phyloP scores from a whole-genome alignment of 2,113 vertebrate species.

The Colistium nudipinnis region DNA sequence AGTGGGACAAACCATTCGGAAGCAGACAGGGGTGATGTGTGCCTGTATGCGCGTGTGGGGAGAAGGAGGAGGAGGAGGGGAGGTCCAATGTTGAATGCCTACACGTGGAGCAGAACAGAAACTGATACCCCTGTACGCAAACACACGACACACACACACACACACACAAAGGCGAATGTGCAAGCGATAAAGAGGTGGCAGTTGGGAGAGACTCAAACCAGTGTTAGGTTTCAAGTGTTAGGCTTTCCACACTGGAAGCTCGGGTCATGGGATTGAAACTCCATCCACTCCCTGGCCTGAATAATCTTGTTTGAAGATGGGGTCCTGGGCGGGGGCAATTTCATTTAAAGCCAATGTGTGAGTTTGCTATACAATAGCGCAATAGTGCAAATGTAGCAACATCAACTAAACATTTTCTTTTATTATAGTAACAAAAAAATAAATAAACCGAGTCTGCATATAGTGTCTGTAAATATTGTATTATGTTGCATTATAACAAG shows the following conservation, averaged over 20 bases:
- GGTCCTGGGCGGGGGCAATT: conserved; percentile 11
- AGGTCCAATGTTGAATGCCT: conserved; percentile 43
- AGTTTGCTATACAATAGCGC: no score
- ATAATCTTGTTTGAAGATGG: conserved; percentile 44
- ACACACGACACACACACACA: not conserved
- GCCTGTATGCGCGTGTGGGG: conserved; percentile 29
- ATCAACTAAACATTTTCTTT: no score
- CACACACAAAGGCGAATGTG: conserved; percentile 52
- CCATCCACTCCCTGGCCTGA: conserved; percentile 63
- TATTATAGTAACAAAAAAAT: no score
- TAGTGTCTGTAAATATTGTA: no score
- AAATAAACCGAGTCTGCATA: no score
- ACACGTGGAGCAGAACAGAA: conserved; percentile 51
- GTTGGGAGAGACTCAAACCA: conserved; percentile 36
- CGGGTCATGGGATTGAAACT: conserved; percentile 83
- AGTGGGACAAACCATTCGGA: conserved; percentile 65
- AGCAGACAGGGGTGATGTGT: conserved; percentile 61
- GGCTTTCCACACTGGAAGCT: conserved; percentile 55
- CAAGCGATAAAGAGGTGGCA: conserved; percentile 37
- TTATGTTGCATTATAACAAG: no score
- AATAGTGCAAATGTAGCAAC: no score
- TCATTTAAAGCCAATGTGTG: not conserved
- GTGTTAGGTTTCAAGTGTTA: conserved; percentile 63
- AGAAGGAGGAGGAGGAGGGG: not conserved
- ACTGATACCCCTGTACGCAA: conserved; percentile 43